Percentiles rank a stretch among this genome's conserved stretches.
phyloP scores from a whole-genome alignment of 2,797 vertebrate species.

The Leptodactylus fallax region DNA sequence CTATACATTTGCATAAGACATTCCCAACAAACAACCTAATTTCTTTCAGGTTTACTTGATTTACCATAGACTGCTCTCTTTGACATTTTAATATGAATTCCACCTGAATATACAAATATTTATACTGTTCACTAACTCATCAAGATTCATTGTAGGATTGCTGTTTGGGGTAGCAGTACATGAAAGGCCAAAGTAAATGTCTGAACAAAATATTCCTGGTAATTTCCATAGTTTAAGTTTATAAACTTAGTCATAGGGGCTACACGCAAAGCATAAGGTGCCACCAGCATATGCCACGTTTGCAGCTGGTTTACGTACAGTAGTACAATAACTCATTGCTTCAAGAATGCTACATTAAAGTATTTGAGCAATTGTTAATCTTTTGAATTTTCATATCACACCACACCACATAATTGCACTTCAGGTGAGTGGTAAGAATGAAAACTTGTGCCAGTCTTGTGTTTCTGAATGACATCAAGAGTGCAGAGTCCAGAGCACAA shows the following conservation, averaged over 20 bases:
- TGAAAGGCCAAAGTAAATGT: background rate
- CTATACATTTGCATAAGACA: conserved; percentile 25
- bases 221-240: background rate
- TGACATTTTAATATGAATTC: conserved; percentile 26
- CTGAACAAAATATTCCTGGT: conserved; percentile 13
- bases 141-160: conserved; percentile 22
- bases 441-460: too few species aligned
- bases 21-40: conserved; percentile 21
- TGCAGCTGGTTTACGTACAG: background rate
- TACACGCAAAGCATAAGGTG: background rate
- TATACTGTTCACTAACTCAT: conserved; percentile 31
- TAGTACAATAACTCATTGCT: background rate
- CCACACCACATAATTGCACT: too few species aligned
- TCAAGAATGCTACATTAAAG: background rate
- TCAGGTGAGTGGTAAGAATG: too few species aligned
- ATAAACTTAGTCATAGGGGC: background rate
- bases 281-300: background rate
- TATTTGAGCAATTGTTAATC: background rate
- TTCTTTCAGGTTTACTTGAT: conserved; percentile 23
- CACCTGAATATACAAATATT: conserved; percentile 33
- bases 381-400: too few species aligned
- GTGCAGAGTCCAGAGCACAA: too few species aligned
- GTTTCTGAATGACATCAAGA: too few species aligned
- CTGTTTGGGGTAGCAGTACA: conserved; percentile 14
- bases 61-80: conserved; percentile 25